phyloP scores from a whole-genome alignment of 1,140 invertebrate genomes.

The Heliconius hermathena region DNA sequence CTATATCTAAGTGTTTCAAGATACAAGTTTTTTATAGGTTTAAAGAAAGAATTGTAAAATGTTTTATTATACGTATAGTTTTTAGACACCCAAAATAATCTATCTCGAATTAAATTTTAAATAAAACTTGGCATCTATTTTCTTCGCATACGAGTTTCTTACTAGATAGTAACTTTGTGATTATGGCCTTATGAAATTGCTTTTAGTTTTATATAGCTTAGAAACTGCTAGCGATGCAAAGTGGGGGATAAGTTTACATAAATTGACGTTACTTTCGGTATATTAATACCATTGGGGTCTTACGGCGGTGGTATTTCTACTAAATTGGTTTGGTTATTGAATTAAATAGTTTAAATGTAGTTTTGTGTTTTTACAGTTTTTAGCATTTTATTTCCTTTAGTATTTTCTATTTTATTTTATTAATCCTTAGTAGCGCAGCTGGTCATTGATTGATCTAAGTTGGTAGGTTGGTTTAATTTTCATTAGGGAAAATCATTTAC shows the following conservation, averaged over 20 bases:
- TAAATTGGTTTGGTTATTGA: constrained; percentile 5
- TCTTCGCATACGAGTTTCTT: constrained; percentile 33
- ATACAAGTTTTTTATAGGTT: too few relatives aligned
- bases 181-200: constrained; percentile 46
- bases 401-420: too few relatives aligned
- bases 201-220: constrained; percentile 45
- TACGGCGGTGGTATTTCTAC: not conserved
- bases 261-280: constrained; percentile 31
- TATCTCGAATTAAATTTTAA: constrained; percentile 23
- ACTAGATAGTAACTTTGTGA: constrained; percentile 40
- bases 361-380: not conserved
- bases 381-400: not conserved
- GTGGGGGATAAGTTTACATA: constrained; percentile 35
- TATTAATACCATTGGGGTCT: constrained; percentile 31
- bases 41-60: too few relatives aligned
- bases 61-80: not conserved
- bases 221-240: constrained; percentile 36
- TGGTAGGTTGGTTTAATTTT: too few relatives aligned
- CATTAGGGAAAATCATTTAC: too few relatives aligned
- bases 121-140: constrained; percentile 36
- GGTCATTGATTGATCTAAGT: too few relatives aligned
- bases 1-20: too few relatives aligned
- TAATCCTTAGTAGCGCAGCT: too few relatives aligned
- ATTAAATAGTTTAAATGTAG: constrained; percentile 2
- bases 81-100: not conserved